Conservation (phyloP, 2,888 invertebrate species). For the Emmelina monodactyla region DNA sequence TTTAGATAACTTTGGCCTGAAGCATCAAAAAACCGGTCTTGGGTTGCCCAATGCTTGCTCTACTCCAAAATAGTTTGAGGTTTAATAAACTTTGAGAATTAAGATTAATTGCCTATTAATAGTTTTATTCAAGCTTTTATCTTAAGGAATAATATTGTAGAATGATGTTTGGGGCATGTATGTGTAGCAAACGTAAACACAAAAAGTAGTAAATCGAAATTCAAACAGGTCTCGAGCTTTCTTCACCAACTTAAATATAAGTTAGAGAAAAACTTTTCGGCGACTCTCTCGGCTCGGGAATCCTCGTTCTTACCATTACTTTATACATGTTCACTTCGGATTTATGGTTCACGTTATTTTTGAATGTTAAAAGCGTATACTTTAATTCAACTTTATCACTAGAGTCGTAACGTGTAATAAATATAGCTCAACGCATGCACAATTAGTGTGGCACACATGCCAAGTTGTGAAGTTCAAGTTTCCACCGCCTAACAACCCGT, state of each 20-base stretch:
- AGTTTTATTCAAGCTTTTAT: not conserved
- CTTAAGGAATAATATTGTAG: not conserved
- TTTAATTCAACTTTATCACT: too few species aligned
- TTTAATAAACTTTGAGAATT: slow-evolving; percentile 1
- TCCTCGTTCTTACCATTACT: not conserved
- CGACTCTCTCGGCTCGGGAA: not conserved
- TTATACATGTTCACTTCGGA: not conserved
- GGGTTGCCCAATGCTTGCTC: not conserved
- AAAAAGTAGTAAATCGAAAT: slow-evolving; percentile 1
- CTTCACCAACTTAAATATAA: not conserved
- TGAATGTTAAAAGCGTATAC: too few species aligned
- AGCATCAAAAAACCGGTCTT: not conserved
- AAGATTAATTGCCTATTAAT: not conserved
- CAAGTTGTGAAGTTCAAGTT: too few species aligned
- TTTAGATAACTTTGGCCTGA: not conserved
- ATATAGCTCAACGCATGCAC: too few species aligned
- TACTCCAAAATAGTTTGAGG: not conserved
- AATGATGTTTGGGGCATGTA: not conserved
- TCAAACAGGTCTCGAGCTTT: not conserved
- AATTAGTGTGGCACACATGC: too few species aligned
- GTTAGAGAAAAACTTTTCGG: not conserved
- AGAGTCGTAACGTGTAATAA: too few species aligned
- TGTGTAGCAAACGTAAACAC: not conserved
- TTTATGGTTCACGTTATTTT: too few species aligned
- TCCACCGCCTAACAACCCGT: too few species aligned